Conservation (phyloP, 2,113 vertebrate species). For the Caloenas nicobarica region DNA sequence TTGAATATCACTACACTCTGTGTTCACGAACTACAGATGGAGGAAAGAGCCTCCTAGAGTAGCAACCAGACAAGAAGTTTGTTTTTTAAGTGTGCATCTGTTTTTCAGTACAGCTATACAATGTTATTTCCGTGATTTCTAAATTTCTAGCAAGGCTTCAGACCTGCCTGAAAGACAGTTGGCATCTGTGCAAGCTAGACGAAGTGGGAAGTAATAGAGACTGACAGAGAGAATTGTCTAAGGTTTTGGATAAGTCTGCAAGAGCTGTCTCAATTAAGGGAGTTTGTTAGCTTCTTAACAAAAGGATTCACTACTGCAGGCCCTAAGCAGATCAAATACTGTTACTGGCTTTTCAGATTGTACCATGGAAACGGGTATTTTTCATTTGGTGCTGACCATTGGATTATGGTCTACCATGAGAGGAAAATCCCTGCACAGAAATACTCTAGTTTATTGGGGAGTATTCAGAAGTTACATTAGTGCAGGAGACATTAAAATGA, state of each 20-base stretch:
- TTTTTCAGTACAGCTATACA: neutral
- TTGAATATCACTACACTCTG: neutral
- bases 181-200: neutral
- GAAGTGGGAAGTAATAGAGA: constrained; percentile 6
- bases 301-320: neutral
- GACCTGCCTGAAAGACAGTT: neutral
- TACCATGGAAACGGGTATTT: neutral
- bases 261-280: neutral
- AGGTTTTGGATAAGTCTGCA: constrained; percentile 8
- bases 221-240: neutral
- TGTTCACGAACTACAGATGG: neutral
- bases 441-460: neutral
- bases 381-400: neutral
- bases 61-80: neutral
- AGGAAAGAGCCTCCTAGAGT: neutral
- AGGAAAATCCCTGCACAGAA: neutral
- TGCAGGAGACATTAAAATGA: neutral
- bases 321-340: neutral
- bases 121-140: neutral
- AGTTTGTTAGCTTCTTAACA: neutral
- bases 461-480: neutral
- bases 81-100: neutral
- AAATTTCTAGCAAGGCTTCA: neutral
- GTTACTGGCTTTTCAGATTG: neutral
- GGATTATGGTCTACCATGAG: neutral